Percentiles rank a stretch among this genome's conserved stretches.
Conservation (phyloP, 2,113 vertebrate species). For the Heliornis fulica region DNA sequence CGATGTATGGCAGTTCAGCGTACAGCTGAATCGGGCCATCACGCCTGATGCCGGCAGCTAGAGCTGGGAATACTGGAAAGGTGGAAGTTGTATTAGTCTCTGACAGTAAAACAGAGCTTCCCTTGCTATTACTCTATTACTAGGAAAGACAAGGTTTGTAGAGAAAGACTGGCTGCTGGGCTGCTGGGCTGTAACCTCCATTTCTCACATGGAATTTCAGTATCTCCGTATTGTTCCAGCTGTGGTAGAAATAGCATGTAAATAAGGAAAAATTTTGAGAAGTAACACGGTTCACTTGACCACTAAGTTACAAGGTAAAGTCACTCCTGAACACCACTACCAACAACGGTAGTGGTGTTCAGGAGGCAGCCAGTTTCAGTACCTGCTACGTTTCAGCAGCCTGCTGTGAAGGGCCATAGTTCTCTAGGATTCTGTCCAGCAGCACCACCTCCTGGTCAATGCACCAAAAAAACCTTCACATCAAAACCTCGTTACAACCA, state of each 20-base stretch:
- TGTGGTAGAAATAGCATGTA: fast-evolving
- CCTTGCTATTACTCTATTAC: not conserved
- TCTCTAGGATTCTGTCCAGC: not conserved
- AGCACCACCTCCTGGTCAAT: constrained; percentile 24
- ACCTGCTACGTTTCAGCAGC: not conserved
- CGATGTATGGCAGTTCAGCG: fast-evolving
- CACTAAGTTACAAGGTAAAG: not conserved
- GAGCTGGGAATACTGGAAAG: not conserved
- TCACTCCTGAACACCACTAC: not conserved
- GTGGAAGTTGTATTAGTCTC: not conserved
- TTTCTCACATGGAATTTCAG: not conserved
- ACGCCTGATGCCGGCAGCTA: not conserved
- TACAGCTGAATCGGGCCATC: not conserved
- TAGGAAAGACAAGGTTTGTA: not conserved
- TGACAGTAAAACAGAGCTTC: not conserved
- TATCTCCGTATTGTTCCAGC: not conserved
- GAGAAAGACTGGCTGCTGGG: not conserved
- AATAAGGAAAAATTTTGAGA: not conserved
- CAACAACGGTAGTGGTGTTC: too few relatives aligned
- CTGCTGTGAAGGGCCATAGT: not conserved
- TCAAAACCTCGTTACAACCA: not conserved
- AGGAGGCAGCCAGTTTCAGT: not conserved
- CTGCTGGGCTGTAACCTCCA: not conserved
- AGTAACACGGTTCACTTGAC: not conserved
- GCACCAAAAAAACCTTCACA: not conserved